phyloP scores from a whole-genome alignment of 2,888 invertebrate genomes.

The Erannis defoliaria region DNA sequence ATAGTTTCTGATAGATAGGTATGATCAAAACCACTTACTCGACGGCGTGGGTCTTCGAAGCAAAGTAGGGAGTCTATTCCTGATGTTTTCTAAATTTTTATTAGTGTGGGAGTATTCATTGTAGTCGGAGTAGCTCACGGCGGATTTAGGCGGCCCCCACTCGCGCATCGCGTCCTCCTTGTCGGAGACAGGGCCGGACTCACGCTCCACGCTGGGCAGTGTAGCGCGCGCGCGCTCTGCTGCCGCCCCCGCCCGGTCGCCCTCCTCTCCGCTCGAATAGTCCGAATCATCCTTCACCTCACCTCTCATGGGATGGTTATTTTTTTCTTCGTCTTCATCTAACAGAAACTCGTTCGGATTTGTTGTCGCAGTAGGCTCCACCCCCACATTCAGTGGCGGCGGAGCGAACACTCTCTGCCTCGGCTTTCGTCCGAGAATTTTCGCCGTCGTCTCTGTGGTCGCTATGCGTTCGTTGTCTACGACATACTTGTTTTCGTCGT shows the following conservation, averaged over 20 bases:
- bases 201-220: background rate
- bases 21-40: slow-evolving; percentile 54
- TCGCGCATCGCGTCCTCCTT: slow-evolving; percentile 16
- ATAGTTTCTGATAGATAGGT: no score
- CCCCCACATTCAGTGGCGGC: background rate
- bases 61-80: slow-evolving; percentile 61
- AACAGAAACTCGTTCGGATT: background rate
- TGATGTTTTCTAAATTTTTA: slow-evolving; percentile 66
- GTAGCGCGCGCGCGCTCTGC: background rate
- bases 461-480: slow-evolving; percentile 47
- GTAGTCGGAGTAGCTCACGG: slow-evolving; percentile 57
- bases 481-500: slow-evolving; percentile 50
- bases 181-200: background rate
- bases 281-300: slow-evolving; percentile 1
- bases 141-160: slow-evolving; percentile 35
- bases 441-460: slow-evolving; percentile 52
- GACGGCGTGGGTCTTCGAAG: slow-evolving; percentile 54
- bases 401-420: slow-evolving; percentile 55
- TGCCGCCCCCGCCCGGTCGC: background rate
- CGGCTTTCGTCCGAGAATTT: slow-evolving; percentile 60
- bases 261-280: slow-evolving; percentile 4
- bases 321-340: slow-evolving; percentile 8
- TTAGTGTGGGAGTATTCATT: slow-evolving; percentile 73
- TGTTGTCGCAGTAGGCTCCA: background rate
- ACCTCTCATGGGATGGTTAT: background rate